Percentiles rank a stretch among this genome's conserved stretches.
Conservation (phyloP, 2,113 vertebrate genomes). For the Psittacus erithacus region DNA sequence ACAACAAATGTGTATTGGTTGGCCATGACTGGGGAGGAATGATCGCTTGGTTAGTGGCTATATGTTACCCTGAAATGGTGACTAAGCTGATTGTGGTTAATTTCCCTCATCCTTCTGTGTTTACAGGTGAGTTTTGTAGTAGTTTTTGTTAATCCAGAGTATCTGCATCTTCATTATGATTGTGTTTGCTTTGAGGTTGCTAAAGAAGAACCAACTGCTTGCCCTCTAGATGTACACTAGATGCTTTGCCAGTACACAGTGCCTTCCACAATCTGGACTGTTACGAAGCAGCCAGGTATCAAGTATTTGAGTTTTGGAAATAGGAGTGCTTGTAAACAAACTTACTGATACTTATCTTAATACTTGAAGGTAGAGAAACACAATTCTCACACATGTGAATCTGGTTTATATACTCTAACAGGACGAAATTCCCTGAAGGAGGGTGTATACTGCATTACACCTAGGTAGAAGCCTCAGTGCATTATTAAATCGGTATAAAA, state of each 20-base stretch:
- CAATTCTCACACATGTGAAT: not conserved
- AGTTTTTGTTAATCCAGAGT: not conserved
- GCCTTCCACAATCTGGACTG: not conserved
- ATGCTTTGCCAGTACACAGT: not conserved
- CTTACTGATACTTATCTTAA: not conserved
- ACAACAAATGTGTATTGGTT: slow-evolving; percentile 94
- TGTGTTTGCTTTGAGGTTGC: not conserved
- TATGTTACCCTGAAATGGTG: slow-evolving; percentile 97
- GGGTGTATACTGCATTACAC: not conserved
- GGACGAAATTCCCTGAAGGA: not conserved
- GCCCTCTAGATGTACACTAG: not conserved
- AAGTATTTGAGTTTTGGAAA: not conserved
- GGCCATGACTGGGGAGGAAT: slow-evolving; percentile 98
- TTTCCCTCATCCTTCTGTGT: slow-evolving; percentile 94
- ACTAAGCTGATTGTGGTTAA: slow-evolving; percentile 94
- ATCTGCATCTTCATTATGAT: not conserved
- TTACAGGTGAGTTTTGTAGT: slow-evolving; percentile 80
- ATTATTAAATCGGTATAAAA: not conserved
- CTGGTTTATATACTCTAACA: not conserved
- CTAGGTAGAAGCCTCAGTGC: not conserved
- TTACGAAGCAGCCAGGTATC: not conserved
- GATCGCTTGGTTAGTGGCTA: slow-evolving; percentile 93
- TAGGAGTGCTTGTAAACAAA: not conserved
- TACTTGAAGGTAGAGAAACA: not conserved
- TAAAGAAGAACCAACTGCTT: not conserved